A percentile compares a stretch with the other conserved stretches of the same genome.
Conservation (phyloP, 2,888 invertebrate species). For the Minunthozetes semirufus region DNA sequence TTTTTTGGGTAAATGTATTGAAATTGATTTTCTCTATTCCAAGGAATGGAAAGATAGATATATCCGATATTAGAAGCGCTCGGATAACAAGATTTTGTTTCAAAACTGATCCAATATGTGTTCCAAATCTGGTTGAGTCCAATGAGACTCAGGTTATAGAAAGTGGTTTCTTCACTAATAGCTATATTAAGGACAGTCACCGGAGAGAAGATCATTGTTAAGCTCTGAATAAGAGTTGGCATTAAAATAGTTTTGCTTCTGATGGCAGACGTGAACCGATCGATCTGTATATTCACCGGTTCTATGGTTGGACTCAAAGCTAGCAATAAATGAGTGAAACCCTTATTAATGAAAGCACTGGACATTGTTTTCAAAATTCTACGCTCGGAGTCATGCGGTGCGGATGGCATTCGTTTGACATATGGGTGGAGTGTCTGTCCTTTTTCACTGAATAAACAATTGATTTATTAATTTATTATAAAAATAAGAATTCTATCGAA, state of each 20-base stretch:
- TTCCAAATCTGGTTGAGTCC: slow-evolving; percentile 37
- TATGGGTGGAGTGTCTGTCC: slow-evolving; percentile 17
- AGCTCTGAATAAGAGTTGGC: slow-evolving; percentile 32
- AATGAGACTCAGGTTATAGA: slow-evolving; percentile 39
- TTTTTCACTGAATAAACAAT: not conserved
- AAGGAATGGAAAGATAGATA: slow-evolving; percentile 31
- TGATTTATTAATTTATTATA: not conserved
- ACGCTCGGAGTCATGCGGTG: slow-evolving; percentile 14
- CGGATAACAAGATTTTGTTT: slow-evolving; percentile 34
- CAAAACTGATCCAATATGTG: slow-evolving; percentile 30
- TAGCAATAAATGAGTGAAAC: slow-evolving; percentile 33
- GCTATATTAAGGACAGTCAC: slow-evolving; percentile 39
- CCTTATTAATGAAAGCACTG: not conserved
- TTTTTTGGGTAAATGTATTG: slow-evolving; percentile 3
- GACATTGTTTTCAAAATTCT: slow-evolving; percentile 9
- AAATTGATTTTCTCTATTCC: slow-evolving; percentile 29
- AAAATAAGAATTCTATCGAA: not conserved
- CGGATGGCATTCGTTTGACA: slow-evolving; percentile 14
- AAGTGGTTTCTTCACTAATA: slow-evolving; percentile 39
- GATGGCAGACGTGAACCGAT: slow-evolving; percentile 29
- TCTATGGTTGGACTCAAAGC: slow-evolving; percentile 19
- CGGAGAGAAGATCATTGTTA: slow-evolving; percentile 27
- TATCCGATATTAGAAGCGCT: slow-evolving; percentile 26
- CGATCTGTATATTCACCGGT: slow-evolving; percentile 26
- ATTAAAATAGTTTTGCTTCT: slow-evolving; percentile 35